A percentile compares a stretch with the other conserved stretches of the same genome.
Evolutionary conservation across 2,797 vertebrate species (phyloP).

Genomic region (Premnoplex brunnescens): DNA sequence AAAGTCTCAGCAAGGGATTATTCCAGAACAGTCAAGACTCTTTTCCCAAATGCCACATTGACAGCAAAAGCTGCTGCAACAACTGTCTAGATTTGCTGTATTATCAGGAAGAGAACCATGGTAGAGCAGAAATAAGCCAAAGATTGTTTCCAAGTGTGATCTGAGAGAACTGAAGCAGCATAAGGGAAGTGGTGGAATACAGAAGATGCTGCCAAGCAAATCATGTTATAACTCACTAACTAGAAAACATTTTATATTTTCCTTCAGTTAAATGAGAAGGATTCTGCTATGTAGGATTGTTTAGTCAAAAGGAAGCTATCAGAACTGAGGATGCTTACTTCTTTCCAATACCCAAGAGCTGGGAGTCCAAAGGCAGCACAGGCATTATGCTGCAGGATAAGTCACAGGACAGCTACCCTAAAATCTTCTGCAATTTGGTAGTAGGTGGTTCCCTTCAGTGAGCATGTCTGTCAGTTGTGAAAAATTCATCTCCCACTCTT

Average conservation of each 20-base stretch:
- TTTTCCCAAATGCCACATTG: constrained; percentile 52
- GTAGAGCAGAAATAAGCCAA: constrained; percentile 8
- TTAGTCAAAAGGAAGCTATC: too few species aligned
- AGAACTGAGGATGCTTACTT: background rate
- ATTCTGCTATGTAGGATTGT: background rate
- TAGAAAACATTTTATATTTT: background rate
- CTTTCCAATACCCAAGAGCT: background rate
- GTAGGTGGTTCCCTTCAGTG: background rate
- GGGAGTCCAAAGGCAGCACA: background rate
- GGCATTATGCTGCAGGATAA: background rate
- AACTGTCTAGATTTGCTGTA: background rate
- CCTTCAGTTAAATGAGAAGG: background rate
- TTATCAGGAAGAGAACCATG: constrained; percentile 23
- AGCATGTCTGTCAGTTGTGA: background rate
- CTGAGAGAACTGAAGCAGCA: background rate
- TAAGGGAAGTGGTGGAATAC: background rate
- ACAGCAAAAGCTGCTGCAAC: constrained; percentile 7
- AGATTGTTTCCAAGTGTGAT: background rate
- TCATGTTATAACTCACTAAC: background rate
- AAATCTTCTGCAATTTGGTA: background rate
- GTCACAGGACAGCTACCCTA: background rate
- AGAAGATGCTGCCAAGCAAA: background rate
- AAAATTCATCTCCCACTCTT: background rate
- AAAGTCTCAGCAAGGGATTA: constrained; percentile 47
- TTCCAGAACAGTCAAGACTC: constrained; percentile 34